Percentiles rank a stretch among this genome's conserved stretches.
phyloP scores from a whole-genome alignment of 2,797 vertebrate species.

The Eupleurogrammus muticus region DNA sequence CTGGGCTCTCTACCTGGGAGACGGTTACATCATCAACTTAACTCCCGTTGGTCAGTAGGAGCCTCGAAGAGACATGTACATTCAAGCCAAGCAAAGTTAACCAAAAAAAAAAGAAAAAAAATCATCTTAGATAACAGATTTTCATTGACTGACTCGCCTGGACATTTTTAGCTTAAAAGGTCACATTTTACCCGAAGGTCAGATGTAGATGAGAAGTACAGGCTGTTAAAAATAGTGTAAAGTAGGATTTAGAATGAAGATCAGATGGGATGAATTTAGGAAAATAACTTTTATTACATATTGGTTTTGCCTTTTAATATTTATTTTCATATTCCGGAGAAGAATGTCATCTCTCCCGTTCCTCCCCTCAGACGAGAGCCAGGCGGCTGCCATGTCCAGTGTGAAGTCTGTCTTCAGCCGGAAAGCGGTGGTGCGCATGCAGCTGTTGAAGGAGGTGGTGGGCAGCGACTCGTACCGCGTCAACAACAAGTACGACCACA shows the following conservation, averaged over 20 bases:
- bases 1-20: conserved; percentile 95
- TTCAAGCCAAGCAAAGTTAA: neutral
- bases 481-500: conserved; percentile 94
- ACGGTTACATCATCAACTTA: conserved; percentile 93
- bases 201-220: neutral
- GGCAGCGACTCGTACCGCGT: conserved; percentile 87
- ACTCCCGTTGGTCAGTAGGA: conserved; percentile 89
- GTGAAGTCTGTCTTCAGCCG: conserved; percentile 91
- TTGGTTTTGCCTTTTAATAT: neutral
- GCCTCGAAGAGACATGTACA: neutral
- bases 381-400: conserved; percentile 84
- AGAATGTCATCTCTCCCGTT: conserved; percentile 3
- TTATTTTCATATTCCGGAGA: neutral
- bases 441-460: conserved; percentile 93
- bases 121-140: neutral
- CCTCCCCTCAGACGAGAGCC: conserved; percentile 84
- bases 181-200: neutral
- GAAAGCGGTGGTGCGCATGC: conserved; percentile 92
- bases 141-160: neutral
- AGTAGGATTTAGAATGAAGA: neutral
- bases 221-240: too few relatives aligned
- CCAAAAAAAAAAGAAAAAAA: too few relatives aligned
- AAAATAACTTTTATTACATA: neutral
- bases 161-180: too few relatives aligned
- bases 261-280: neutral